phyloP scores from a whole-genome alignment of 2,888 invertebrate genomes.

The Gasteruption jaculator region DNA sequence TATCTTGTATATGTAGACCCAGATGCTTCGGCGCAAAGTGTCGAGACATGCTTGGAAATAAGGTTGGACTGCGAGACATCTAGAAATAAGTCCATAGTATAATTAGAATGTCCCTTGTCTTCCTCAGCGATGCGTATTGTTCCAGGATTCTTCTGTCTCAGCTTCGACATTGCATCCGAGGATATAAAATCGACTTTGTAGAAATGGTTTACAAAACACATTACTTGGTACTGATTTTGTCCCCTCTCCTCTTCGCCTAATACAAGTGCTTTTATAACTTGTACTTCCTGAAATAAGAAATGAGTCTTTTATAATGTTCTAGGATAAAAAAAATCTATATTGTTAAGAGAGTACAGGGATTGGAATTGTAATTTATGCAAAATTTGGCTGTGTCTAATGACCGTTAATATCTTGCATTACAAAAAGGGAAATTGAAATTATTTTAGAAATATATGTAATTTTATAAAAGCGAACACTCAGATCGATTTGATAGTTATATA shows the following conservation, averaged over 20 bases:
- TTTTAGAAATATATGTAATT: background rate
- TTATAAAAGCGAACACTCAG: no score
- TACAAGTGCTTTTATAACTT: constrained; percentile 83
- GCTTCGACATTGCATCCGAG: constrained; percentile 93
- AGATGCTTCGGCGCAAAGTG: constrained; percentile 73
- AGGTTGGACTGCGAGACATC: constrained; percentile 64
- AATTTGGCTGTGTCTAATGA: no score
- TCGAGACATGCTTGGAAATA: constrained; percentile 70
- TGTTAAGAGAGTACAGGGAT: no score
- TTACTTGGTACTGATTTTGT: constrained; percentile 80
- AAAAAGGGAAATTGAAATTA: background rate
- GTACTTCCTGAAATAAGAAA: constrained; percentile 71
- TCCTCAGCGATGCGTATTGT: constrained; percentile 88
- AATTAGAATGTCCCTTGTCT: constrained; percentile 78
- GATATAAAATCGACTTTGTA: constrained; percentile 92
- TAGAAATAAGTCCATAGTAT: constrained; percentile 79
- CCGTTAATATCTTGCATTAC: no score
- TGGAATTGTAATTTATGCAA: no score
- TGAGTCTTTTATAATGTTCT: constrained; percentile 5
- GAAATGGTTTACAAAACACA: constrained; percentile 89
- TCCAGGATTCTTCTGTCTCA: constrained; percentile 84
- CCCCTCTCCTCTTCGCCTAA: constrained; percentile 91
- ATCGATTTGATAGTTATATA: no score
- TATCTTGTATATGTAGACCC: constrained; percentile 74
- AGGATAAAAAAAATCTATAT: no score